These are phyloP conservation scores for Microvelia longipes DNA, from an alignment of 1,140 invertebrate species.

Conservation along the genomic window DNA sequence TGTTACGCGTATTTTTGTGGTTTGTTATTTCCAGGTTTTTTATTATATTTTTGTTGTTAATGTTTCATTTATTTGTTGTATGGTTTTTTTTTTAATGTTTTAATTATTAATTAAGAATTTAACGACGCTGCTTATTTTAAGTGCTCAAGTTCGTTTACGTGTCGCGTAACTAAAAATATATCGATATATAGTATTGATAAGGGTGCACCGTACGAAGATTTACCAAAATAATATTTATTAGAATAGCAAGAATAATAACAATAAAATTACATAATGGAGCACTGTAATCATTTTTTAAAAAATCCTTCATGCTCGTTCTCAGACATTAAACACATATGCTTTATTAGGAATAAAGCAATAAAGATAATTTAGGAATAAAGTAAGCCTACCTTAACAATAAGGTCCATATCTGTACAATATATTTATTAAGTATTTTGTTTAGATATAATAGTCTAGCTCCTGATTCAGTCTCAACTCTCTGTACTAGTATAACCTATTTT, in stretches of 20 bases:
- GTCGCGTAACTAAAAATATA: too few relatives aligned
- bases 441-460: slow-evolving; percentile 56
- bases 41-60: too few relatives aligned
- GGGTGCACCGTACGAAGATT: background rate
- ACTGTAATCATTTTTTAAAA: slow-evolving; percentile 2
- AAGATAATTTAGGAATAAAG: slow-evolving; percentile 9
- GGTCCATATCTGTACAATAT: slow-evolving; percentile 96
- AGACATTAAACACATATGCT: slow-evolving; percentile 4
- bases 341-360: slow-evolving; percentile 7
- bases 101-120: too few relatives aligned
- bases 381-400: slow-evolving; percentile 62
- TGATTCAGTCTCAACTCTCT: slow-evolving; percentile 11
- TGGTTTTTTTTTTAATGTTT: too few relatives aligned
- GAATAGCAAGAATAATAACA: background rate
- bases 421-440: slow-evolving; percentile 91
- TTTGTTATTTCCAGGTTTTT: too few relatives aligned
- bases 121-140: too few relatives aligned
- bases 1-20: too few relatives aligned
- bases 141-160: background rate
- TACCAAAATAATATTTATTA: background rate
- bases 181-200: too few relatives aligned
- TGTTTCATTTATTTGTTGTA: too few relatives aligned
- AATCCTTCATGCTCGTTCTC: slow-evolving; percentile 6
- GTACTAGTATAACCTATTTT: too few relatives aligned
- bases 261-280: slow-evolving; percentile 2